Evolutionary conservation across 2,797 vertebrate species (phyloP), one percentile per base, ranked within the genome.

Genomic region (Arremon brunneinucha): DNA sequence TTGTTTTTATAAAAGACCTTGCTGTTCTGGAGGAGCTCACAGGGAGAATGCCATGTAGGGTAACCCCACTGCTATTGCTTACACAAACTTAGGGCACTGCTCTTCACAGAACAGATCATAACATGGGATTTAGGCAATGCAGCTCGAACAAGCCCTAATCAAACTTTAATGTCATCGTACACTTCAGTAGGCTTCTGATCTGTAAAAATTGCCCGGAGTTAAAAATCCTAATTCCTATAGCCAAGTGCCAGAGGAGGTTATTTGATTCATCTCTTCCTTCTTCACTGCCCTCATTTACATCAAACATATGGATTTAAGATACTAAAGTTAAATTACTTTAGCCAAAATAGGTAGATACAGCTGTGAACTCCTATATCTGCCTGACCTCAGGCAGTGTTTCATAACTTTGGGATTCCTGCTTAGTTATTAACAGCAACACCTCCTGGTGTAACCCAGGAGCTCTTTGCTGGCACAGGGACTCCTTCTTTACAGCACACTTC

Each of bases 141-240:
- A n/a, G 47, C 80, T 87, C 0, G 0, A 85, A 74, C 71, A 87
- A 95, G 37, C 43, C 32, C 39, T 87, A 69, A 76, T 79, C 74
- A 95, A 94, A 93, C 28, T 84, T 95, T 84, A 59, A 70, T 95
- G 41, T 52, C 47, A 46, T 62, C 34, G n/a, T 60, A 90, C 72
- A 44, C 57, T 62, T 83, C 86, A 83, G 24, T 39, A 91, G 34
- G 32, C 71, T 93, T 89, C 46, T 63, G 55, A 70, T 76, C 59
- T 74, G 37, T 70, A 79, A 77, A 92, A 74, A 62, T 32, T 64
- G 43, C 34, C 44, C 11, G 14, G 28, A 89, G 52, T 74, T 78
- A 71, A 85, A 88, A 88, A 35, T 70, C 49, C 23, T 37, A 16
- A 84, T 44, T 92, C n/a, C 43, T 50, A 14, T 12, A 87, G 24